A percentile compares a stretch with the other conserved stretches of the same genome.
Conservation (phyloP, 2,888 invertebrate genomes). For the Pseudococcus longispinus region DNA sequence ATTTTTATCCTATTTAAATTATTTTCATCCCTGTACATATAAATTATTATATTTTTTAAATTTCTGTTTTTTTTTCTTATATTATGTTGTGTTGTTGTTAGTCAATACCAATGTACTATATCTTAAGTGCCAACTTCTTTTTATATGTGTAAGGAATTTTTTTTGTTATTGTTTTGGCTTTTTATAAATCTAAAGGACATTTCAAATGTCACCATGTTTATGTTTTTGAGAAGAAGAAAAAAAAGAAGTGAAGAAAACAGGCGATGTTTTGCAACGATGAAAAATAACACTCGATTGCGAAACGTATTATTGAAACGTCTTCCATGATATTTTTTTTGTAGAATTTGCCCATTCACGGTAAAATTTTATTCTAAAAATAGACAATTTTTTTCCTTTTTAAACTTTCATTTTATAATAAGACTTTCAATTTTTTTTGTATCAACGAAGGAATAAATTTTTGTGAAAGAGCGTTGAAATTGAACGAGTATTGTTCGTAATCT, state of each 20-base stretch:
- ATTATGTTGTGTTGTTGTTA: conserved; percentile 38
- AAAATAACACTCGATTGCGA: neutral
- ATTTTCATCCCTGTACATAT: conserved; percentile 28
- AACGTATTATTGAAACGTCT: conserved; percentile 12
- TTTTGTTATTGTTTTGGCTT: conserved; percentile 44
- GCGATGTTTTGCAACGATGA: neutral
- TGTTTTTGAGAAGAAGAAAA: neutral
- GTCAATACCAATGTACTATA: conserved; percentile 28
- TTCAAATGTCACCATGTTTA: neutral
- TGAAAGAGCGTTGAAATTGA: neutral
- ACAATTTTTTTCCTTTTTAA: conserved; percentile 3
- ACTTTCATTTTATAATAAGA: conserved; percentile 28
- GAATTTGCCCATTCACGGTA: neutral
- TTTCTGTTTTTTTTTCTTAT: conserved; percentile 4
- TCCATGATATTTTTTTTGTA: conserved; percentile 22
- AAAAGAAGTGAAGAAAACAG: conserved; percentile 8
- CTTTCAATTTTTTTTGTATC: conserved; percentile 1
- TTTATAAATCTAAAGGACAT: conserved; percentile 25
- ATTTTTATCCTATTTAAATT: conserved; percentile 24
- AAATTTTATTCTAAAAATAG: conserved; percentile 4
- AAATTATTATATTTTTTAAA: conserved; percentile 37
- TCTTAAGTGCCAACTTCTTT: conserved; percentile 43
- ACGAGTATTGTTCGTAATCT: neutral
- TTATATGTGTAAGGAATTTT: conserved; percentile 39
- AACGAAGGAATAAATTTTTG: neutral